These are phyloP conservation scores for Remorina albescens DNA, from an alignment of 2,797 vertebrate species.

Conservation along the genomic window DNA sequence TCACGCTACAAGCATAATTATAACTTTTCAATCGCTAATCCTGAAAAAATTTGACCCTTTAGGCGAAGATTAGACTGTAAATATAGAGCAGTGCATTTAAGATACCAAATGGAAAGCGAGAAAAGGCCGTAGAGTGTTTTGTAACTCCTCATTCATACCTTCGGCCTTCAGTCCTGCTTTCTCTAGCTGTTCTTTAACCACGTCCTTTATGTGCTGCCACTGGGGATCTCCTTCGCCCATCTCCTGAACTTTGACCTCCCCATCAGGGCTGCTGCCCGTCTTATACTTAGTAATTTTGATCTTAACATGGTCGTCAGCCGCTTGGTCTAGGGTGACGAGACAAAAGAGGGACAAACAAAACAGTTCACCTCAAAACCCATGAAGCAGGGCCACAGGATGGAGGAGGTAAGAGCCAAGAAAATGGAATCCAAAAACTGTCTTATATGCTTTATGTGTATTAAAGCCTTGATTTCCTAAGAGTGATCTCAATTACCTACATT, in stretches of 20 bases:
- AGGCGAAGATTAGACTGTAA: constrained; percentile 48
- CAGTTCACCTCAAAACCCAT: constrained; percentile 74
- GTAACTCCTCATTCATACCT: constrained; percentile 87
- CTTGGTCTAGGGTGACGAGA: constrained; percentile 85
- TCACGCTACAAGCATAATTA: not conserved
- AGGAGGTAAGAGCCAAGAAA: constrained; percentile 49
- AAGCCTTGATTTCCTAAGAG: constrained; percentile 3
- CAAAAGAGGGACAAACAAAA: constrained; percentile 81
- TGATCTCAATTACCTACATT: constrained; percentile 23
- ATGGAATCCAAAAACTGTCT: constrained; percentile 17
- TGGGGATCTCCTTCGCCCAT: constrained; percentile 92
- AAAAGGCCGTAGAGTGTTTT: constrained; percentile 70
- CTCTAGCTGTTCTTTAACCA: constrained; percentile 97
- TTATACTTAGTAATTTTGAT: constrained; percentile 95
- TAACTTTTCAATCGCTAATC: constrained; percentile 12
- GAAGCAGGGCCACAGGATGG: constrained; percentile 60
- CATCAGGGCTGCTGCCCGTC: constrained; percentile 87
- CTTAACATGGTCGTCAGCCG: constrained; percentile 89
- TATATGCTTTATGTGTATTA: constrained; percentile 34
- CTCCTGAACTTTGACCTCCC: constrained; percentile 90
- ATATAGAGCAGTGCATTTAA: constrained; percentile 42
- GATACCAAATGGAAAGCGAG: constrained; percentile 63
- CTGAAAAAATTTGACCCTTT: constrained; percentile 5
- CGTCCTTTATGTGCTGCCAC: constrained; percentile 94
- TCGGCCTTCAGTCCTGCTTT: constrained; percentile 96